Evolutionary conservation across 2,888 invertebrate genomes (phyloP), one percentile per base, ranked within the genome.

Genomic region (Magallana nippona): DNA sequence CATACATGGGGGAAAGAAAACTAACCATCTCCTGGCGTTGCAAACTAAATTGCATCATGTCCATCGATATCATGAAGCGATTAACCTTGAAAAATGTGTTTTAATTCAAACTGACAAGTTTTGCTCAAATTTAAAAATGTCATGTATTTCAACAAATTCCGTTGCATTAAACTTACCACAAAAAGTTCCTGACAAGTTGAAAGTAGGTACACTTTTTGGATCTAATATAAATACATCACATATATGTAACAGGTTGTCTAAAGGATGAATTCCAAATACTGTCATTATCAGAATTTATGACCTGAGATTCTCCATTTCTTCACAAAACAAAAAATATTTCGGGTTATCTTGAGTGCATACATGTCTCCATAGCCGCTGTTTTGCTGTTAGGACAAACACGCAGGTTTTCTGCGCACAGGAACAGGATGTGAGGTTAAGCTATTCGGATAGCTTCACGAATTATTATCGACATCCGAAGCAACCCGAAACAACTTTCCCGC

Each of bases 281-380:
- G 71, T 71, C 71, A 71, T 71, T 71, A 71, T 71, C 32, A 13
- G 22, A 27, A 71, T 27, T 71, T 71, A 27, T 22, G 27, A 71
- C 27, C 2, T 27, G 15, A 71, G 32, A 27, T 44, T 8, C 32
- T 71, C 71, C 71, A 71, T 19, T 19, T 19, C n/a, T 60, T 10
- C 27, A 71, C 27, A 10, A 71, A 13, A 71, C 71, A 71, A 71
- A 44, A 44, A 71, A 27, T 71, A 71, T 71, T 71, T 71, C 27
- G 71, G 32, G 22, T 71, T 71, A 71, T 71, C 56, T 79, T 19
- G 57, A 56, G 79, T 79, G 56, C 83, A 78, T 79, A 19, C 83
- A 78, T 81, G 91, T 91, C 91, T 88, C 90, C 91, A 91, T 91
- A 90, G 91, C 90, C 91, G 91, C 91, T 91, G 87, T 88, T 85